Evolutionary conservation across 2,888 invertebrate species (phyloP).

Genomic region (Dysmachus trigonus): DNA sequence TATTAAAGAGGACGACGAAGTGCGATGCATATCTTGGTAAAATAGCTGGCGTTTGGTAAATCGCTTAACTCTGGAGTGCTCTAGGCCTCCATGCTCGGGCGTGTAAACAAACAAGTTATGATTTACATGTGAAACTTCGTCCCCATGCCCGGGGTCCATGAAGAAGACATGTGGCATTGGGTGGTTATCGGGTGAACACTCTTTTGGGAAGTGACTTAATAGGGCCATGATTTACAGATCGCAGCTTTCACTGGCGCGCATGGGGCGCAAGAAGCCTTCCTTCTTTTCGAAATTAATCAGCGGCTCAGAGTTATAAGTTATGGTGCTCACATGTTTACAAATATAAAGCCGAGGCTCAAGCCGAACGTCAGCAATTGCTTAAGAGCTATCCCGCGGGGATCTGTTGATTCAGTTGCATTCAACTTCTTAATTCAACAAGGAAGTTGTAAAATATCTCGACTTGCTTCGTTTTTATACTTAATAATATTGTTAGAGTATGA

Average conservation of each 20-base stretch:
- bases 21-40: not conserved
- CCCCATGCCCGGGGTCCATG: not conserved
- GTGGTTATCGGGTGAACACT: not conserved
- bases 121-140: constrained; percentile 44
- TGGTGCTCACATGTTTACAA: constrained; percentile 3
- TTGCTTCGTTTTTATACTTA: not conserved
- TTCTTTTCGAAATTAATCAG: constrained; percentile 21
- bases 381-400: not conserved
- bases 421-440: not conserved
- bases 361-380: not conserved
- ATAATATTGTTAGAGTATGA: too few species aligned
- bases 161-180: constrained; percentile 15
- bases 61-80: constrained; percentile 31
- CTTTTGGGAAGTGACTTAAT: not conserved
- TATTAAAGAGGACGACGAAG: not conserved
- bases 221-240: constrained; percentile 1
- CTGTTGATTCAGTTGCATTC: not conserved
- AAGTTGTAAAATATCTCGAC: not conserved
- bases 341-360: not conserved
- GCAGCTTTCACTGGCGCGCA: not conserved
- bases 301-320: not conserved
- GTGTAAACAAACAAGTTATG: constrained; percentile 47
- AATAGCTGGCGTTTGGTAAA: constrained; percentile 38
- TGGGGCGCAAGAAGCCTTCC: not conserved
- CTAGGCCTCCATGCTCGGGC: constrained; percentile 18